Base-by-base conservation (phyloP, 2,888 invertebrate species). In the Bimastos eiseni region DNA sequence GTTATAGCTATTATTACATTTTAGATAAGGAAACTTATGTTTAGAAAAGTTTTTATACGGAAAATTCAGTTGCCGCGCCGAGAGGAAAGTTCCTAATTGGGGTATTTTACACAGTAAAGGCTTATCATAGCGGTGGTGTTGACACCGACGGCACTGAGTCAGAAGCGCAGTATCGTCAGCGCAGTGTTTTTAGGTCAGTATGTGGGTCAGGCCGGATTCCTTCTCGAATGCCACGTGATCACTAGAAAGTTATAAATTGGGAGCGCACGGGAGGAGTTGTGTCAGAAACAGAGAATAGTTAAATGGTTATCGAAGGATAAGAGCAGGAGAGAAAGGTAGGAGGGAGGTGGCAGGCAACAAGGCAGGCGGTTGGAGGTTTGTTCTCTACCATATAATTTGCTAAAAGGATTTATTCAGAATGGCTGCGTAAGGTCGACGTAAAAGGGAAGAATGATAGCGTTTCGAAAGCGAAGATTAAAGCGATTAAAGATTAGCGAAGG, bases 381-480 rank as follows among this genome's bases (percentile, higher is more conserved):
- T 70, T 70, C 70, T 30, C 70, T n/a, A n/a, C 30, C n/a, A 2
- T n/a, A n/a, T n/a, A 70, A 24, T 70, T 49, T 70, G 70, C 1
- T n/a, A 70, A n/a, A 70, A 70, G 70, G 70, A 70, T 70, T 70
- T 70, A 70, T 70, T 70, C n/a, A 70, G 70, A 70, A 86, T 86
- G 86, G 86, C 86, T 37, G 86, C 86, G 86, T 86, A 86, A 37
- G 17, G 86, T 34, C 34, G 86, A 15, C 36, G 8, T 24, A 8
- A 86, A 86, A 24, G 86, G 86, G 86, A 86, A 86, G 86, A 86
- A 86, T 86, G 86, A 86, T 70, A 70, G 70, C 86, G 86, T 86
- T 86, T 86, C 86, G 86, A 86, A 86, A 86, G 86, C 34, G 86
- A 86, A 86, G 86, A 86, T 86, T 86, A 86, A 86, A 86, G 86